Conservation (phyloP, 2,113 vertebrate genomes). For the Macroglossus sobrinus region DNA sequence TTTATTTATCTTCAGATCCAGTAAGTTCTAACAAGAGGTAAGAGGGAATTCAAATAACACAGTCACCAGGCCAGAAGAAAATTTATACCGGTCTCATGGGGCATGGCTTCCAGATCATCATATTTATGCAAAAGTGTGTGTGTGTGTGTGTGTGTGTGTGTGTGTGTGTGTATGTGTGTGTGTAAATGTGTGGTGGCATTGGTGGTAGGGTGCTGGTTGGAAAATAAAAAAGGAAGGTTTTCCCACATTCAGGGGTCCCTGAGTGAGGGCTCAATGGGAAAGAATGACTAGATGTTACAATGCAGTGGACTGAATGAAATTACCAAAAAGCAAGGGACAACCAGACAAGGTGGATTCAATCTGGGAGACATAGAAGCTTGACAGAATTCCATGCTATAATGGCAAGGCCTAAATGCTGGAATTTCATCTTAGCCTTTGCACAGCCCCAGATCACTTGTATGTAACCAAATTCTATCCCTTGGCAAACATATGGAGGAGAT, state of each 20-base stretch:
- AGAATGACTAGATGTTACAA: neutral
- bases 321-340: neutral
- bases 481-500: neutral
- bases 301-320: neutral
- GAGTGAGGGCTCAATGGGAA: neutral
- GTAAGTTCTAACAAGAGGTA: neutral
- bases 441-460: neutral
- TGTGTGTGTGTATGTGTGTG: neutral
- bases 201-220: neutral
- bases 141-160: neutral
- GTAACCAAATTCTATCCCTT: neutral
- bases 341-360: neutral
- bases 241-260: neutral
- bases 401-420: neutral
- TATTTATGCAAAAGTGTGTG: neutral
- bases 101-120: neutral
- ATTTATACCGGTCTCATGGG: neutral
- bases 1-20: slow-evolving; percentile 1
- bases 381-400: neutral
- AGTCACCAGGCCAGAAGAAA: neutral
- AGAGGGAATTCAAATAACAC: neutral
- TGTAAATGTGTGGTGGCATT: neutral
- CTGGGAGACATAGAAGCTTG: neutral
- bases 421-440: neutral
- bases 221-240: neutral